These are phyloP conservation scores for Cybosia mesomella DNA, from an alignment of 2,888 invertebrate species.

Conservation along the genomic window DNA sequence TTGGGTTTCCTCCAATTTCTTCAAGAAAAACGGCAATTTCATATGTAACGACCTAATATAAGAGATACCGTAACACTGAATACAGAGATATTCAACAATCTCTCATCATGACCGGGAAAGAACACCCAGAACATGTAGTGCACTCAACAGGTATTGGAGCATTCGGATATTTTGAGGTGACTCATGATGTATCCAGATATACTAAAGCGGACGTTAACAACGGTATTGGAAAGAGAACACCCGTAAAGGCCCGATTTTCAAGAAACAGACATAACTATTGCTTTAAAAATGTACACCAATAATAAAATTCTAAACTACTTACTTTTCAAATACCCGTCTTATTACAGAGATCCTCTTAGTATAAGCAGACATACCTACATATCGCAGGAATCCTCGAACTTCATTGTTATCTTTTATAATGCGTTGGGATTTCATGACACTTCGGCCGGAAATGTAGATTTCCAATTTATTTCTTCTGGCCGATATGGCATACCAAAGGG, in stretches of 20 bases:
- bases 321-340: conserved; percentile 12
- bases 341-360: conserved; percentile 13
- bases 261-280: conserved; percentile 9
- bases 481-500: conserved; percentile 13
- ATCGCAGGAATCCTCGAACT: conserved; percentile 13
- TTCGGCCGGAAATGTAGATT: background rate
- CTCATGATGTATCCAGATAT: conserved; percentile 15
- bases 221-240: conserved; percentile 17
- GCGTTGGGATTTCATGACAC: conserved; percentile 16
- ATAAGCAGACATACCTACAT: background rate
- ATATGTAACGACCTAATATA: too few species aligned
- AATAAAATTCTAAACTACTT: conserved; percentile 5
- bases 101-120: conserved; percentile 13
- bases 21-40: too few species aligned
- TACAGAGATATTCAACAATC: conserved; percentile 16
- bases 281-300: conserved; percentile 16
- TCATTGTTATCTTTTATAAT: conserved; percentile 9
- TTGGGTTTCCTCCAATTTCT: too few species aligned
- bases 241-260: conserved; percentile 13
- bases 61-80: conserved; percentile 12
- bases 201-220: conserved; percentile 17
- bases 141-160: conserved; percentile 15
- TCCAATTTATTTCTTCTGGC: conserved; percentile 11
- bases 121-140: conserved; percentile 14
- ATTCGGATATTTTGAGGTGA: conserved; percentile 21